These are phyloP conservation scores for Leptobrachium ailaonicum DNA, from an alignment of 2,113 vertebrate species.

Conservation along the genomic window DNA sequence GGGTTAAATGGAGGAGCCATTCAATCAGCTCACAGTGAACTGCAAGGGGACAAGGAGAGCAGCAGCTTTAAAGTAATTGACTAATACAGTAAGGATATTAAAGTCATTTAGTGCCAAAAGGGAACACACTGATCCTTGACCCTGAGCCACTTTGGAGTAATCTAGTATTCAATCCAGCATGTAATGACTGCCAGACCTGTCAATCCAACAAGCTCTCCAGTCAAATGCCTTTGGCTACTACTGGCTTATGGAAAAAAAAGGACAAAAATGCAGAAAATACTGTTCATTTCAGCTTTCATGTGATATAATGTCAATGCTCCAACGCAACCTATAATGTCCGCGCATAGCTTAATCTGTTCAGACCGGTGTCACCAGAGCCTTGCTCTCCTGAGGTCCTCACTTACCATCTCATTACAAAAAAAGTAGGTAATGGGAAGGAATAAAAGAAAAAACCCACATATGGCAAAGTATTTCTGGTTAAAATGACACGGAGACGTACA, in stretches of 20 bases:
- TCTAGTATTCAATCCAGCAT: slow-evolving; percentile 99
- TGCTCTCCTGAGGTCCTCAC: slow-evolving; percentile 74
- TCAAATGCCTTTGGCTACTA: slow-evolving; percentile 84
- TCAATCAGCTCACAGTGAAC: slow-evolving; percentile 81
- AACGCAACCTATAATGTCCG: slow-evolving; percentile 78
- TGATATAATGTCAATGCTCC: slow-evolving; percentile 82
- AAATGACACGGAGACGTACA: slow-evolving; percentile 63
- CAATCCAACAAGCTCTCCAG: slow-evolving; percentile 93
- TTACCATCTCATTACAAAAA: slow-evolving; percentile 75
- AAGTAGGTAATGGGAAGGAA: background rate
- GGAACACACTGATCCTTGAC: slow-evolving; percentile 98
- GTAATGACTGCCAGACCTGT: slow-evolving; percentile 99
- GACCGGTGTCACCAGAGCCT: slow-evolving; percentile 80
- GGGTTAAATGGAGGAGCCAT: slow-evolving; percentile 84
- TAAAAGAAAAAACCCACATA: slow-evolving; percentile 53
- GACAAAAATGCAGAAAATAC: slow-evolving; percentile 79
- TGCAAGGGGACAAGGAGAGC: slow-evolving; percentile 79
- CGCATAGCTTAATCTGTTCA: slow-evolving; percentile 79
- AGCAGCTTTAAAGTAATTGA: slow-evolving; percentile 97
- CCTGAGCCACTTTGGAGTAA: slow-evolving; percentile 99
- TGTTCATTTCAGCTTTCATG: slow-evolving; percentile 79
- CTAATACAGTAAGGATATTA: slow-evolving; percentile 99
- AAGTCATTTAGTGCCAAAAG: slow-evolving; percentile 99
- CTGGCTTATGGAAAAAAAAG: slow-evolving; percentile 77
- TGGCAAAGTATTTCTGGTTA: slow-evolving; percentile 74